A percentile compares a stretch with the other conserved stretches of the same genome.
Conservation (phyloP, 1,140 invertebrate species). For the Aphelinus certus region DNA sequence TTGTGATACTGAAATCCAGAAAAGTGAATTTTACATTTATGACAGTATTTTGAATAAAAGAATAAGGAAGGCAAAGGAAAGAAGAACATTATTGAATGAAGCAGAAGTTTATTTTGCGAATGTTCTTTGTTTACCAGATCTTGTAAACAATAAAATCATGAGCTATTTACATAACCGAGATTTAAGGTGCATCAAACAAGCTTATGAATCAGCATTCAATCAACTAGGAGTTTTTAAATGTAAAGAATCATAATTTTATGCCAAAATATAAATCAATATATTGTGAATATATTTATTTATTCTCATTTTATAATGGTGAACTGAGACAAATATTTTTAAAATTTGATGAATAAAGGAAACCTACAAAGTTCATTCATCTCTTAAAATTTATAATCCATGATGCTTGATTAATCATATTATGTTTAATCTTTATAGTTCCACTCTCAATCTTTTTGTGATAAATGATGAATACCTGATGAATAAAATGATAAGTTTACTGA, state of each 20-base stretch:
- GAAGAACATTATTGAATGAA: background rate
- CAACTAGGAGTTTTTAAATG: constrained; percentile 2
- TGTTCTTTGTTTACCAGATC: background rate
- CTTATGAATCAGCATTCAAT: background rate
- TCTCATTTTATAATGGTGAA: too few species aligned
- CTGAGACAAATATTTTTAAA: too few species aligned
- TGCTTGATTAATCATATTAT: too few species aligned
- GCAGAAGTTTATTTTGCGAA: constrained; percentile 18
- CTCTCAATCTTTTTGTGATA: too few species aligned
- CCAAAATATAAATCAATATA: too few species aligned
- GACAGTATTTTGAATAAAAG: constrained; percentile 1
- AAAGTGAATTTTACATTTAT: background rate
- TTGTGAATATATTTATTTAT: too few species aligned
- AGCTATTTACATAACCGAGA: constrained; percentile 2
- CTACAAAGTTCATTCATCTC: too few species aligned
- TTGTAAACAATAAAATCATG: constrained; percentile 1
- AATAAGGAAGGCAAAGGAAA: constrained; percentile 10
- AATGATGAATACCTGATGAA: too few species aligned
- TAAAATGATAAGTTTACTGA: too few species aligned
- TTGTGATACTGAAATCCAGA: background rate
- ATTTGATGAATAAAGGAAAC: too few species aligned
- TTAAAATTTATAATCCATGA: too few species aligned
- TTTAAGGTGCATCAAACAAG: background rate
- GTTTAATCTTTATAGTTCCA: too few species aligned
- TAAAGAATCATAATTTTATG: constrained; percentile 10